Evolutionary conservation across 2,797 vertebrate species (phyloP).

Genomic region (Masticophis lateralis): DNA sequence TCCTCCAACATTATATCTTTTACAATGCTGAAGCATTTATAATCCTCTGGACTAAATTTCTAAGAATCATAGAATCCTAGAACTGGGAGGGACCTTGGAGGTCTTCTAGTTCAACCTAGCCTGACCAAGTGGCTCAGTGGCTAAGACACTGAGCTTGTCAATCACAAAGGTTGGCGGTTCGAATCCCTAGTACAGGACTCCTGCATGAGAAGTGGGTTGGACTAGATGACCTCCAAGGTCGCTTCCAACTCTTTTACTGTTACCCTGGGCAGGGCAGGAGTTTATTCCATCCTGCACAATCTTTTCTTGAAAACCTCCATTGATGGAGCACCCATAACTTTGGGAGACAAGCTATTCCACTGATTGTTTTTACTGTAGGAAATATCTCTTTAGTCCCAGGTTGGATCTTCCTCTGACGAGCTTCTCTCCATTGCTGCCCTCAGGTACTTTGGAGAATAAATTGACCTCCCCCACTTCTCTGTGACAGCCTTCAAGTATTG

Average conservation of each 20-base stretch:
- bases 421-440: background rate
- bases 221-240: no score
- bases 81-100: background rate
- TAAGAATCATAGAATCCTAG: background rate
- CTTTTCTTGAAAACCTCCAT: background rate
- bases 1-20: background rate
- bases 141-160: no score
- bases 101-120: background rate
- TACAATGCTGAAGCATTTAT: background rate
- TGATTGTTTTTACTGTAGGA: background rate
- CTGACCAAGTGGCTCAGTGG: no score
- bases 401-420: background rate
- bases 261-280: background rate
- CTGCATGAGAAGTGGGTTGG: no score
- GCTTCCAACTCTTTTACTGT: no score
- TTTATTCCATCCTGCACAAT: background rate
- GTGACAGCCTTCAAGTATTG: background rate
- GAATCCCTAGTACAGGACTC: no score
- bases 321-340: background rate
- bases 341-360: background rate
- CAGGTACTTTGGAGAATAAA: background rate
- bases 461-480: background rate
- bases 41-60: background rate
- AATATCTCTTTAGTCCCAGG: background rate
- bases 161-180: no score